Evolutionary conservation across 2,113 vertebrate genomes (phyloP), one percentile per base, ranked within the genome.

Genomic region (Acanthochromis polyacanthus): DNA sequence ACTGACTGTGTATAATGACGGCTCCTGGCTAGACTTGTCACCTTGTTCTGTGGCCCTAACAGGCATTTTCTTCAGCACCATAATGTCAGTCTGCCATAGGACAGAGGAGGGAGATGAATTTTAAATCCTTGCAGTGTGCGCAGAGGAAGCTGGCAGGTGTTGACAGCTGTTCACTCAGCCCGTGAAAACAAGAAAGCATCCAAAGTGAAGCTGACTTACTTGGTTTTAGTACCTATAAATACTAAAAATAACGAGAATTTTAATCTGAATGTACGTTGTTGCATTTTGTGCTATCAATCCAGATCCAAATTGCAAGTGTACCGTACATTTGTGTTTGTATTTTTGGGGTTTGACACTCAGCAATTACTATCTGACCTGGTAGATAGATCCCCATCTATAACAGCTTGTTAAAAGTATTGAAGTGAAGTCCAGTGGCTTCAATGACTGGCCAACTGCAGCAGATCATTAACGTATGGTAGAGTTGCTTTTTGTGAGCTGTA

Each of bases 51-150:
- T 82, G 78, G 87, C 71, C 85, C 81, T 81, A 84, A 82, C 82
- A 82, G 62, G 66, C 70, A 71, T 78, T 87, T 82, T 81, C 59
- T 76, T 60, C 52, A 50, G 89, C 83, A 84, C 66, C 16, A 4
- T 90, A 81, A 81, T 84, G 83, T 80, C 73, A 88, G 74, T 56
- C 75, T 90, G 87, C 70, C 90, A 83, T 32, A 69, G 77, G 62
- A 79, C 43, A 75, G 82, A 76, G 70, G 23, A 65, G 60, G 59
- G 75, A 77, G 73, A 70, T 55, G 64, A 61, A 66, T 88, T 85
- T 78, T 38, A 58, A 74, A 87, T 79, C 58, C 17, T 51, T 45
- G 32, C 46, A 46, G 23, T 52, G 62, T 80, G 73, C 61, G 68
- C 25, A 30, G 58, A 53, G 56, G 58, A 70, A 82, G 64, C 55